A percentile compares a stretch with the other conserved stretches of the same genome.
Conservation (phyloP, 2,113 vertebrate genomes). For the Mola mola region DNA sequence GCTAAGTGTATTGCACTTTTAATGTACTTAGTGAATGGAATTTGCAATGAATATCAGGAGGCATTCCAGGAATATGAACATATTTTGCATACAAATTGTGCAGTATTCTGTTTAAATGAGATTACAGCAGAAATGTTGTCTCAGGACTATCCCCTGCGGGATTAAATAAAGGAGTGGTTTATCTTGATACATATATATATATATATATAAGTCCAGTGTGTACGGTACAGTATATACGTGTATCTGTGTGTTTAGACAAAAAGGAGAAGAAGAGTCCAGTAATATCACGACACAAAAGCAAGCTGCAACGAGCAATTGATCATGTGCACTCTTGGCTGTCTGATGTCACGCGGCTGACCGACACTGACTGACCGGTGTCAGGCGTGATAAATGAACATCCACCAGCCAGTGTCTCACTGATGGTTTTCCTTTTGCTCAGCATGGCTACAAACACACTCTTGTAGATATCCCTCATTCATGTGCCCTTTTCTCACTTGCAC, state of each 20-base stretch:
- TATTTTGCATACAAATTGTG: conserved; percentile 15
- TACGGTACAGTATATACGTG: conserved; percentile 1
- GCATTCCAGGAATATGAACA: conserved; percentile 22
- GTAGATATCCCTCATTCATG: not conserved
- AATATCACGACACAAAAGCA: conserved; percentile 25
- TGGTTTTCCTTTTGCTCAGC: conserved; percentile 34
- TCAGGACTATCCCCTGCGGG: conserved; percentile 15
- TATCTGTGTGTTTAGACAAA: conserved; percentile 1
- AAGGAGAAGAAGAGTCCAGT: conserved; percentile 1
- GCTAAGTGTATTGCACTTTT: conserved; percentile 39
- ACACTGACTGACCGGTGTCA: conserved; percentile 57
- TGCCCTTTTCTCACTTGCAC: not conserved
- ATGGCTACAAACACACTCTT: not conserved
- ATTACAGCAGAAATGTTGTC: conserved; percentile 37
- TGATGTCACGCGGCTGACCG: conserved; percentile 49
- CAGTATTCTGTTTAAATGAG: conserved; percentile 42
- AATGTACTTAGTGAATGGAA: conserved; percentile 36
- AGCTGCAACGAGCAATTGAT: conserved; percentile 52
- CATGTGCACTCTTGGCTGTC: conserved; percentile 28
- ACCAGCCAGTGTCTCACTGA: conserved; percentile 54
- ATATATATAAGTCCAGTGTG: no score
- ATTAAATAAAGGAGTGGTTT: conserved; percentile 15
- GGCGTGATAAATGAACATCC: conserved; percentile 65
- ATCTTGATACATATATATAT: conserved; percentile 5
- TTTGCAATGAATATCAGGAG: conserved; percentile 16